Evolutionary conservation across 1,140 invertebrate genomes (phyloP), one percentile per base, ranked within the genome.

Genomic region (Diorhabda carinulata): DNA sequence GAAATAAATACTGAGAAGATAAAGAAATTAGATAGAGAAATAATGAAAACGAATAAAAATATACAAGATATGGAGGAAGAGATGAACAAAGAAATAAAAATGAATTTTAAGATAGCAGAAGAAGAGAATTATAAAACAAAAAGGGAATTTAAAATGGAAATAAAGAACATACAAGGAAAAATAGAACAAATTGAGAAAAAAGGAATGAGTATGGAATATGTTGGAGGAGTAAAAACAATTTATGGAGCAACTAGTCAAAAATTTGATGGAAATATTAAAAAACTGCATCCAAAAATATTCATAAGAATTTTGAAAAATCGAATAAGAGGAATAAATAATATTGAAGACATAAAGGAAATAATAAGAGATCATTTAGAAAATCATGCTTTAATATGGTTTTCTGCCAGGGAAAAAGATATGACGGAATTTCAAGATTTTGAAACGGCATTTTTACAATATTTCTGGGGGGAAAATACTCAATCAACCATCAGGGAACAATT

Each of bases 11-110:
- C 9, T 57, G 56, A 57, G 5, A 57, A 57, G 9, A 57, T 57
- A 4, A 9, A 57, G 25, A 57, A 57, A 57, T 9, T 57, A n/a
- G 25, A 10, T 3, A 57, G 9, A n/a, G 56, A 57, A 57, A 57
- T 57, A 5, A 57, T 9, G 56, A 57, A 57, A 57, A 57, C 25
- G 25, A 57, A 57, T n/a, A 57, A n/a, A 57, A 57, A 57, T 57
- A n/a, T 10, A 57, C 3, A 5, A 8, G 9, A n/a, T 57, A 4
- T n/a, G 56, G 25, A 57, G 25, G 25, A n/a, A 57, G 25, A 57
- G 25, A n/a, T 57, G 25, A 10, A 10, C 3, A 57, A 8, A 57
- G 3, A 57, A 10, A 57, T 9, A 10, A 57, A 57, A 57, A 57
- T 57, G 56, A 10, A 57, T 10, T 57, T 57, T n/a, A 7, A 8